These are phyloP conservation scores for Elysia crispata DNA, from an alignment of 2,888 invertebrate species.

Conservation along the genomic window DNA sequence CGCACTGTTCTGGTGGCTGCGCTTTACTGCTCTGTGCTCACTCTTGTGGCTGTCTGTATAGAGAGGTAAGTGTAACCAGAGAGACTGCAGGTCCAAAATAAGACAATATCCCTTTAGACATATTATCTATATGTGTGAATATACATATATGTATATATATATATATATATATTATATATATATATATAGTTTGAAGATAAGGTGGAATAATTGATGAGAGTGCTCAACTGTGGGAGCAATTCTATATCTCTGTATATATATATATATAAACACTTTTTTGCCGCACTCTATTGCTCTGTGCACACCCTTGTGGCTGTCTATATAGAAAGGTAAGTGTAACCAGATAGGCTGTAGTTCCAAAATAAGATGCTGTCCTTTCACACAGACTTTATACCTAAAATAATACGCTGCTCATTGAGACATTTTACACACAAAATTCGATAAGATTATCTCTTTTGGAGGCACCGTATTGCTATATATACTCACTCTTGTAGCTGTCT, in stretches of 20 bases:
- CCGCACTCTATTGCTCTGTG: conserved; percentile 78
- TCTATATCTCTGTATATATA: too few species aligned
- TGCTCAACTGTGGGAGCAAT: too few species aligned
- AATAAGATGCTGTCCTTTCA: neutral
- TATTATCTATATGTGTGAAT: neutral
- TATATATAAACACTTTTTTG: too few species aligned
- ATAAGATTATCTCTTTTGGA: too few species aligned
- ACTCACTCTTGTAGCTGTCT: conserved; percentile 78
- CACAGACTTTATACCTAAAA: neutral
- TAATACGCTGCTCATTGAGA: too few species aligned
- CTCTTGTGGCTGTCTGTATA: conserved; percentile 78
- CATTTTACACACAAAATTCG: too few species aligned
- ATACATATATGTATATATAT: too few species aligned
- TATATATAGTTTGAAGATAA: too few species aligned
- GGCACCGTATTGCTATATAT: conserved; percentile 78
- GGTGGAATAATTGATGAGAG: too few species aligned
- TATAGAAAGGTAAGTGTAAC: conserved; percentile 74
- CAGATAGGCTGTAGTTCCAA: neutral
- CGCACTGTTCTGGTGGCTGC: conserved; percentile 77
- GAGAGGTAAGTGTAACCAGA: conserved; percentile 70
- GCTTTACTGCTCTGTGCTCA: conserved; percentile 78
- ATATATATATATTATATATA: too few species aligned
- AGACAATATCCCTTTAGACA: neutral
- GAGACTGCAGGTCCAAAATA: neutral
- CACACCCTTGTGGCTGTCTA: conserved; percentile 78